Conservation (phyloP, 1,140 invertebrate species). For the Hyles vespertilio region DNA sequence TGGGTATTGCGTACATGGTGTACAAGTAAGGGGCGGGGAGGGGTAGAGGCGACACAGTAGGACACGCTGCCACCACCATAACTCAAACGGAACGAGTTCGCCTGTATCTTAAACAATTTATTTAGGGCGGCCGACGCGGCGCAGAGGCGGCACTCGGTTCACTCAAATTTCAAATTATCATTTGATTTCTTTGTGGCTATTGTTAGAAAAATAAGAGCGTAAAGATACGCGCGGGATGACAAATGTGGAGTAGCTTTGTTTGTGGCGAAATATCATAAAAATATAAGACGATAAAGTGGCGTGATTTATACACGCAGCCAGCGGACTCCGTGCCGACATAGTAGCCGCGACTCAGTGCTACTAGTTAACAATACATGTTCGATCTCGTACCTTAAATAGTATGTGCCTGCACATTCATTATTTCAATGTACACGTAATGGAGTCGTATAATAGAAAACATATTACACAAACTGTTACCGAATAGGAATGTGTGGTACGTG, state of each 20-base stretch:
- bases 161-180: conserved; percentile 43
- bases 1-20: too few relatives aligned
- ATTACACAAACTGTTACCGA: too few relatives aligned
- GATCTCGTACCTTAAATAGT: too few relatives aligned
- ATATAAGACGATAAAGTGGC: conserved; percentile 49
- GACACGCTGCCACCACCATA: conserved; percentile 15
- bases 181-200: conserved; percentile 35
- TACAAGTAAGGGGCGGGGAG: too few relatives aligned
- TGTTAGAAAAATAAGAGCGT: conserved; percentile 36
- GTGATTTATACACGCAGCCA: conserved; percentile 33
- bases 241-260: conserved; percentile 45
- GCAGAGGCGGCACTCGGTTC: conserved; percentile 4
- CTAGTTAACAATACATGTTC: too few relatives aligned
- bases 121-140: conserved; percentile 10
- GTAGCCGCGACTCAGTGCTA: too few relatives aligned
- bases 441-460: too few relatives aligned
- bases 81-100: conserved; percentile 27
- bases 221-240: conserved; percentile 35
- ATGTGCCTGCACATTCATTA: too few relatives aligned
- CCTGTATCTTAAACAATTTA: conserved; percentile 37
- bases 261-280: conserved; percentile 50
- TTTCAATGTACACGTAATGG: too few relatives aligned
- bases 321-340: neutral
- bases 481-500: too few relatives aligned
- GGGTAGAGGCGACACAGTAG: conserved; percentile 5